Conservation (phyloP, 1,140 invertebrate species). For the Danaus melanippus region DNA sequence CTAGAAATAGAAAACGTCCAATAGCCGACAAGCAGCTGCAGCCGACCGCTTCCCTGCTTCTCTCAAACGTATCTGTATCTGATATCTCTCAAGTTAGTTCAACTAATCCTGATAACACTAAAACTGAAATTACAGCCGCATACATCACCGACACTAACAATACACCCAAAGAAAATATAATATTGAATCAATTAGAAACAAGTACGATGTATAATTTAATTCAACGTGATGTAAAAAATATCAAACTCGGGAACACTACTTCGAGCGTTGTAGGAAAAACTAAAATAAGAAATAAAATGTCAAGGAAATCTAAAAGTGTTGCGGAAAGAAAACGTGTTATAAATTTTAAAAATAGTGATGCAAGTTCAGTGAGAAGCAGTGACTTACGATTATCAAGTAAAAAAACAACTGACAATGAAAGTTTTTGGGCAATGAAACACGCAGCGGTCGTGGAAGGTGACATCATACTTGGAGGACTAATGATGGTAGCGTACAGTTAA, state of each 20-base stretch:
- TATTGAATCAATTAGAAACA: neutral
- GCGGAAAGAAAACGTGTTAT: neutral
- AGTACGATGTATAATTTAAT: neutral
- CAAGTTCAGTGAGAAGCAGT: neutral
- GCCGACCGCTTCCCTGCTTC: conserved; percentile 4
- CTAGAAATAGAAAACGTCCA: conserved; percentile 30
- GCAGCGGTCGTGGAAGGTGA: conserved; percentile 89
- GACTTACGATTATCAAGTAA: conserved; percentile 17
- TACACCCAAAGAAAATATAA: neutral
- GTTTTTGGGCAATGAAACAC: conserved; percentile 86
- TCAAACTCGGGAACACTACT: conserved; percentile 1
- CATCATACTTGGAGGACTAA: conserved; percentile 88
- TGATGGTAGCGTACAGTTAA: conserved; percentile 79
- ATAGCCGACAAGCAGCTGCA: conserved; percentile 11
- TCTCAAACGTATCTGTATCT: neutral
- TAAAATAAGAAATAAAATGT: conserved; percentile 18
- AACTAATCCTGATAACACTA: neutral
- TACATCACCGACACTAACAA: conserved; percentile 4
- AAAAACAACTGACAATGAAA: conserved; percentile 45
- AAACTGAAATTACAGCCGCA: conserved; percentile 1
- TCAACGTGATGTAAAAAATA: conserved; percentile 1
- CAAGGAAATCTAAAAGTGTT: conserved; percentile 25
- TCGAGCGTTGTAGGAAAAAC: neutral
- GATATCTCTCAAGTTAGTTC: neutral
- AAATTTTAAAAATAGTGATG: neutral